Evolutionary conservation across 2,797 vertebrate genomes (phyloP), one percentile per base, ranked within the genome.

Genomic region (Chelmon rostratus): DNA sequence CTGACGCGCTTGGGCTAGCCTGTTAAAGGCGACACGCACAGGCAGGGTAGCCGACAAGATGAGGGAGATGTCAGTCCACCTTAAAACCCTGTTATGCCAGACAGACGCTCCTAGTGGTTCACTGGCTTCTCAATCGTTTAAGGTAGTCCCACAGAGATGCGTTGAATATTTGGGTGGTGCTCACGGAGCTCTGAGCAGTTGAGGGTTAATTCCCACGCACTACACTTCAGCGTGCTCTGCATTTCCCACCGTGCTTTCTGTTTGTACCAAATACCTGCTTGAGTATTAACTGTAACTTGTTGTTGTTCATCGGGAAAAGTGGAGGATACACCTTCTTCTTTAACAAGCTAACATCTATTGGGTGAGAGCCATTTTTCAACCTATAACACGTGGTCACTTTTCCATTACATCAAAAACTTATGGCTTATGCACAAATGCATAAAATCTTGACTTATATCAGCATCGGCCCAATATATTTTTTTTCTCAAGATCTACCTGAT

Each of bases 11-110:
- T 9, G 53, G n/a, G 53, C 72, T 63, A 59, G 56, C 61, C 6
- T 63, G 86, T 98, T 98, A 98, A 98, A 97, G 97, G 92, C 85
- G 94, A 92, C 93, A 82, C 68, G 56, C 38, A 1, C 44, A 5
- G 5, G 11, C 3, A 6, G 25, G 31, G 64, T 19, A 12, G 6
- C 35, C 5, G 18, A 12, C 13, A 0, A 47, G 68, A 88, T 15
- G 1, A 1, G 6, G 44, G 44, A 86, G 93, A 90, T 86, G 44
- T 52, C 73, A 75, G 89, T 89, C 94, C 77, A 91, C 94, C 93
- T 95, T 95, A 95, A 95, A 95, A 86, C 23, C 46, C 73, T 5
- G 78, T 87, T 91, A 61, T 91, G 31, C 78, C 58, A 84, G 88
- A 83, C 65, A 82, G 54, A 64, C 68, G 76, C 86, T 91, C 83